Evolutionary conservation across 2,113 vertebrate species (phyloP).

Genomic region (Meleagris gallopavo): DNA sequence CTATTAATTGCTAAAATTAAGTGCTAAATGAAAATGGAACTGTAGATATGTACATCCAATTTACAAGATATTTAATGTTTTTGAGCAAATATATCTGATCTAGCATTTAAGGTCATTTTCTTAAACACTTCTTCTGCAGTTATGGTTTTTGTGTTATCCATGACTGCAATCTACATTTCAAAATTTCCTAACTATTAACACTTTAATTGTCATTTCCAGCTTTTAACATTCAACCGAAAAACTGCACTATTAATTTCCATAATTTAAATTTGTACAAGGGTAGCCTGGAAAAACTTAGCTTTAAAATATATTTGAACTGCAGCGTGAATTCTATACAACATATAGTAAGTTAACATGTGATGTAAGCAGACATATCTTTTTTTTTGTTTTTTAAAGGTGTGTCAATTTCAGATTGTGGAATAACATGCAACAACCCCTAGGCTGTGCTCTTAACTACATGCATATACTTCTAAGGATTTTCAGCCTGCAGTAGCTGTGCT

Average conservation of each 20-base stretch:
- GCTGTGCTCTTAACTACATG: background rate
- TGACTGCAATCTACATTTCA: background rate
- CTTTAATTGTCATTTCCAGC: background rate
- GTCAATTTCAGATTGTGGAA: constrained; percentile 1
- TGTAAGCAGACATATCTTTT: background rate
- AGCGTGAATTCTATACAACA: background rate
- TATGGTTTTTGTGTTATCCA: background rate
- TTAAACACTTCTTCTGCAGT: background rate
- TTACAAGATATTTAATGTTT: background rate
- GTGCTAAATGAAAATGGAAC: background rate
- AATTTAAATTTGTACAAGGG: background rate
- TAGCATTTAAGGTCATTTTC: background rate
- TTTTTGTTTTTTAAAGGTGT: background rate
- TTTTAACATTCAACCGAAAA: background rate
- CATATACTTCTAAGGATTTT: background rate
- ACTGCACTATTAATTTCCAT: background rate
- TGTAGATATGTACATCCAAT: background rate
- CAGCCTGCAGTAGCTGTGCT: background rate
- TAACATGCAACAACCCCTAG: background rate
- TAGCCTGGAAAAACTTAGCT: background rate
- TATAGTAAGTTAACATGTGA: background rate
- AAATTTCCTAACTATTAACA: background rate
- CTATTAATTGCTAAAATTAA: background rate
- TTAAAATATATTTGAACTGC: background rate
- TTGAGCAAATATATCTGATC: background rate